Evolutionary conservation across 2,888 invertebrate genomes (phyloP), one percentile per base, ranked within the genome.

Genomic region (Lacanobia wlatinum): DNA sequence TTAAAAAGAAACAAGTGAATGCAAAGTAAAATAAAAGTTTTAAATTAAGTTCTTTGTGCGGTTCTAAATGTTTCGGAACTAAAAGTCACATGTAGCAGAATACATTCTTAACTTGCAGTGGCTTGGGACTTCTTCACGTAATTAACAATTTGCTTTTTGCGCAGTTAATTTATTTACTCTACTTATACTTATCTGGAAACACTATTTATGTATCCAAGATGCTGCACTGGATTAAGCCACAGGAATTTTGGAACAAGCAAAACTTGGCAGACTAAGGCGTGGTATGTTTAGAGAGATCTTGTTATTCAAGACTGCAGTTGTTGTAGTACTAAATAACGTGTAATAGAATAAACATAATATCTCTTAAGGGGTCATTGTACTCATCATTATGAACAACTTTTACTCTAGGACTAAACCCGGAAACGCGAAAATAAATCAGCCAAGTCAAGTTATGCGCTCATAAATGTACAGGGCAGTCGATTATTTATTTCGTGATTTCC

Each of bases 231-330:
- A 53, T 58, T 55, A 62, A 58, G 46, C 34, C 52, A 50, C 43
- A 21, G 8, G n/a, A 38, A 53, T 61, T 82, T 65, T 21, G 34
- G 38, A 53, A 43, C 21, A 40, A 48, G 28, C 53, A 62, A 70
- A 76, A 81, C 68, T 81, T 67, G 50, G 50, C 43, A 59, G 14
- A 23, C 50, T 53, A n/a, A 50, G 40, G 34, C 14, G 9, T 53
- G 78, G 40, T 46, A 46, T 58, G 50, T 70, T 69, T 52, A 9
- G 14, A 16, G 18, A 40, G 14, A 53, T 1, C 14, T 46, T n/a
- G 60, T 28, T 21, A 38, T 79, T 73, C 21, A 12, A 62, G 50
- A 43, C 50, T 46, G 9, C 38, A 50, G 43, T 16, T 38, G 50
- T 28, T 52, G 34, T 18, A 38, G 14, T 2, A 28, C 50, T n/a